Conservation (phyloP, 2,888 invertebrate genomes). For the Rhodophaea formosa region DNA sequence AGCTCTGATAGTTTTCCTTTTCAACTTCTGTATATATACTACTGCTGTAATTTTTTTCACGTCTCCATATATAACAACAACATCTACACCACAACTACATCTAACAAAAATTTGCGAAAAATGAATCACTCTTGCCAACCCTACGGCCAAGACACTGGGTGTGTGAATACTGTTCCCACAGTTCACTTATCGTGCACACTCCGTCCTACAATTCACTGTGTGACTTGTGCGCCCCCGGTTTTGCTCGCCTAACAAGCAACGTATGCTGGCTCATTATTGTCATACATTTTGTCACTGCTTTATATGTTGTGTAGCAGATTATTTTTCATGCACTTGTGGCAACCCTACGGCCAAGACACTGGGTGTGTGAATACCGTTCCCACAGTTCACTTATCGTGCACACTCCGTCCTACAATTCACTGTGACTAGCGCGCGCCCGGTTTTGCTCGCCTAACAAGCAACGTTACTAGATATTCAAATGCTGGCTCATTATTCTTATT, state of each 20-base stretch:
- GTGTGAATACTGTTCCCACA: slow-evolving; percentile 7
- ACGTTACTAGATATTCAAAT: slow-evolving; percentile 8
- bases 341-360: slow-evolving; percentile 5
- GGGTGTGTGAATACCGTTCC: slow-evolving; percentile 14
- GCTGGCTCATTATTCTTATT: slow-evolving; percentile 13
- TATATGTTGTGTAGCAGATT: too few species aligned
- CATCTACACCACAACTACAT: too few species aligned
- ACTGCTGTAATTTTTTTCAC: too few species aligned
- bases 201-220: neutral
- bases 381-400: slow-evolving; percentile 13
- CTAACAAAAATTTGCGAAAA: too few species aligned
- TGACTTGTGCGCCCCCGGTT: neutral
- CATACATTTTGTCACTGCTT: neutral
- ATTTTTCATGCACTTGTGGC: neutral
- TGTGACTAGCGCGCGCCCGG: slow-evolving; percentile 8
- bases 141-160: neutral
- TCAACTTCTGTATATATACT: too few species aligned
- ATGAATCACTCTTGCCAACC: too few species aligned
- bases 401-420: slow-evolving; percentile 10
- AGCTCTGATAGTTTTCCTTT: too few species aligned
- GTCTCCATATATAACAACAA: too few species aligned
- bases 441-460: slow-evolving; percentile 9
- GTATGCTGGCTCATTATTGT: neutral
- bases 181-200: slow-evolving; percentile 6
- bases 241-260: slow-evolving; percentile 2